These are phyloP conservation scores for Yponomeuta cagnagella DNA, from an alignment of 2,888 invertebrate species.

Conservation along the genomic window DNA sequence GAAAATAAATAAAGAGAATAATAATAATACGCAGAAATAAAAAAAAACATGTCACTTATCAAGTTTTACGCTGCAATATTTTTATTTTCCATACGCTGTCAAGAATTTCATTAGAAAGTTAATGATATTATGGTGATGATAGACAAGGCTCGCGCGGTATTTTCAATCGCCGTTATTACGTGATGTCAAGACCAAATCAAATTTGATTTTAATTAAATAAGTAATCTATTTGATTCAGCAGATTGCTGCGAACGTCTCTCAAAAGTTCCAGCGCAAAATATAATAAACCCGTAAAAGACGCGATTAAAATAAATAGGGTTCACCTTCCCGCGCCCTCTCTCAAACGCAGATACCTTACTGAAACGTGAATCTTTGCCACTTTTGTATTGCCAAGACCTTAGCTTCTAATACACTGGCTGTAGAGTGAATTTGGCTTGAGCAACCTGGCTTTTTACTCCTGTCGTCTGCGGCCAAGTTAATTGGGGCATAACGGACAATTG, in stretches of 20 bases:
- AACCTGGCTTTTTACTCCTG: neutral
- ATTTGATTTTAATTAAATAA: neutral
- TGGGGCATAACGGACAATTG: slow-evolving; percentile 4
- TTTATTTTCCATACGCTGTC: no score
- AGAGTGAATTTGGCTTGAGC: neutral
- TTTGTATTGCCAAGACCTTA: neutral
- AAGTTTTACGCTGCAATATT: no score
- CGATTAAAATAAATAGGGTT: neutral
- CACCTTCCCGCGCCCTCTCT: neutral
- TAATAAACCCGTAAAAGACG: neutral
- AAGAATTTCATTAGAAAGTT: no score
- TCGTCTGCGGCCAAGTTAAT: slow-evolving; percentile 7
- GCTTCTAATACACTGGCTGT: neutral
- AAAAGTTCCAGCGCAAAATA: neutral
- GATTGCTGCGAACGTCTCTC: neutral
- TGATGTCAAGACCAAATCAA: neutral
- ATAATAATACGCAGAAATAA: no score
- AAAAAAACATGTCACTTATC: no score
- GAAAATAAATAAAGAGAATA: no score
- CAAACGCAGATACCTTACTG: neutral
- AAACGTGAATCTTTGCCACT: neutral
- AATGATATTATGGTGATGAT: no score
- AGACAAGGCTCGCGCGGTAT: no score
- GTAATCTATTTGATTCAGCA: neutral
- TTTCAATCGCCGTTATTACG: neutral